phyloP scores from a whole-genome alignment of 2,888 invertebrate genomes.

The Rambutsinella grinnellia region DNA sequence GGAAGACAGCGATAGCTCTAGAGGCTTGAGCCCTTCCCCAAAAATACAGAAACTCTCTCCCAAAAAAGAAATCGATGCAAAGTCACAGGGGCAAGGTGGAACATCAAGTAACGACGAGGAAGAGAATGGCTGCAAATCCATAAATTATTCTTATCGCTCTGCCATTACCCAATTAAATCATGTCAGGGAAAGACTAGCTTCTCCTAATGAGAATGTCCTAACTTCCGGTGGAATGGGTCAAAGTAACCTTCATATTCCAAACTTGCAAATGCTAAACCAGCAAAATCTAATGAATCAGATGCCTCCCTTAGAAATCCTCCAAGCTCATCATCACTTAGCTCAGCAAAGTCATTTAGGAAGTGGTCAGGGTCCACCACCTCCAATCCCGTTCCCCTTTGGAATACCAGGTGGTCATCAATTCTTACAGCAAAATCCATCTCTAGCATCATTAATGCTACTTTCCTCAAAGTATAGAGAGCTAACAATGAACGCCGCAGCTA shows the following conservation, averaged over 20 bases:
- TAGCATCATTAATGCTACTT: slow-evolving; percentile 60
- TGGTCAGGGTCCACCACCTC: slow-evolving; percentile 12
- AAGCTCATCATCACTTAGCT: slow-evolving; percentile 47
- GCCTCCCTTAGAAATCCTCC: slow-evolving; percentile 49
- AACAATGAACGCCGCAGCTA: slow-evolving; percentile 55
- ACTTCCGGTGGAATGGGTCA: too few species aligned
- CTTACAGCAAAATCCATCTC: slow-evolving; percentile 62
- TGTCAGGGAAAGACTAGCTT: too few species aligned
- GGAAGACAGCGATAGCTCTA: slow-evolving; percentile 32
- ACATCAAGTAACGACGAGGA: slow-evolving; percentile 48
- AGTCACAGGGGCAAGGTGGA: slow-evolving; percentile 21
- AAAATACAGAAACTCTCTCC: slow-evolving; percentile 6
- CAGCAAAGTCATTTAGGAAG: slow-evolving; percentile 19
- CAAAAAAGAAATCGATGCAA: slow-evolving; percentile 14
- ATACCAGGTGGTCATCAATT: slow-evolving; percentile 50
- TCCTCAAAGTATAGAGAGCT: slow-evolving; percentile 64
- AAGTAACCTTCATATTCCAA: slow-evolving; percentile 26
- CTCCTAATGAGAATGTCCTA: too few species aligned
- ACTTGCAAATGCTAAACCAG: slow-evolving; percentile 29
- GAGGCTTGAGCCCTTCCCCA: slow-evolving; percentile 22
- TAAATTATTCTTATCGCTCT: slow-evolving; percentile 13
- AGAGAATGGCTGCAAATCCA: slow-evolving; percentile 29
- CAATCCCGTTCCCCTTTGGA: slow-evolving; percentile 28
- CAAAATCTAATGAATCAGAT: slow-evolving; percentile 39
- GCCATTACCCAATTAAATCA: too few species aligned